Base-by-base conservation (phyloP, 2,888 invertebrate genomes). In the Drosophila nr. fundita region DNA sequence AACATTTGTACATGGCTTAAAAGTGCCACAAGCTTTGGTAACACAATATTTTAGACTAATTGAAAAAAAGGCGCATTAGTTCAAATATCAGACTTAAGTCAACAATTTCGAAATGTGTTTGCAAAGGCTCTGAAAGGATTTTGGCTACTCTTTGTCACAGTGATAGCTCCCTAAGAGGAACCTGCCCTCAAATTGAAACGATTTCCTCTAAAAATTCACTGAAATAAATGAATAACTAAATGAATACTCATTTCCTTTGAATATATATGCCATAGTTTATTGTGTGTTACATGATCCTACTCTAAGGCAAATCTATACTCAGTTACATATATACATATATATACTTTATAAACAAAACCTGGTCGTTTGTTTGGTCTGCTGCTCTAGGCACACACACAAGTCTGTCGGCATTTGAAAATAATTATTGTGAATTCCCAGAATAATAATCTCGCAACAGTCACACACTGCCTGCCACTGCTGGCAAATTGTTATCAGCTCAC, bases 371-470 rank as follows among this genome's bases (percentile, higher is more conserved):
- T 55, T 21, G 42, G 11, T 21, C 11, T 11, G 24, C 34, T 45
- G 49, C 57, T 57, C 21, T 38, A 32, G 11, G 1, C 11, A 29
- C 15, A 5, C 13, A 29, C 15, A 18, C 13, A 42, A 59, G 21
- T 11, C 42, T 42, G 11, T 42, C 5, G 34, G 21, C 50, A 21
- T 27, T 38, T 27, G 53, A 24, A 68, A 68, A 49, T 38, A 72
- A 80, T 45, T 48, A 61, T 63, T 50, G 67, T 74, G 65, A 68
- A 71, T 80, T 83, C 71, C 64, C 62, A 69, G 85, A 80, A 80
- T 72, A 38, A 15, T 13, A 50, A 5, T n/a, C n/a, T 55, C n/a
- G 8, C 4, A n/a, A 13, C 32, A 50, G 36, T 36, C n/a, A 13
- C 11, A 55, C 42, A 24, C 24, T 24, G 24, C 24, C 24, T 24